These are phyloP conservation scores for Nannoperca obscura DNA, from an alignment of 2,797 vertebrate species.

Conservation along the genomic window DNA sequence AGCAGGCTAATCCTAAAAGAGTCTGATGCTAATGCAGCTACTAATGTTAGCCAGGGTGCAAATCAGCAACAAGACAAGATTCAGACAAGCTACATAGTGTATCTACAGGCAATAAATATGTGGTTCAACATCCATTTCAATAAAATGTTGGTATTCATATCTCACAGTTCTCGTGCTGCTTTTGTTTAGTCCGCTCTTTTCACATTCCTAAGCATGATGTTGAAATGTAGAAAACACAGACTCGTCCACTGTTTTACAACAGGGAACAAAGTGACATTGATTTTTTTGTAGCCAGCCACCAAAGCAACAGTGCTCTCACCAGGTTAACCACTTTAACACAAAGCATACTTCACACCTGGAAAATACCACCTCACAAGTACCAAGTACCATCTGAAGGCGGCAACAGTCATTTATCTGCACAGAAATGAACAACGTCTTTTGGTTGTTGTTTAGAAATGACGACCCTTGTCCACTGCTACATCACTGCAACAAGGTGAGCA, in stretches of 20 bases:
- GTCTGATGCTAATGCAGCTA: neutral
- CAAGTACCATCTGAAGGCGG: neutral
- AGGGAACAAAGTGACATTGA: neutral
- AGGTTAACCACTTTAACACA: neutral
- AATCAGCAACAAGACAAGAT: neutral
- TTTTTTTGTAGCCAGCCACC: neutral
- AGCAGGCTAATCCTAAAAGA: neutral
- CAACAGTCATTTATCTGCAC: too few relatives aligned
- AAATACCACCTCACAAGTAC: neutral
- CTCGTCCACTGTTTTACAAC: neutral
- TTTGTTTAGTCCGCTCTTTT: neutral
- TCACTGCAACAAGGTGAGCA: neutral
- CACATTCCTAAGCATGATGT: neutral
- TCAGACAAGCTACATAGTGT: neutral
- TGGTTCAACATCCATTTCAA: neutral
- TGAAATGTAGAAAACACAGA: neutral
- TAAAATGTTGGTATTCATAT: neutral
- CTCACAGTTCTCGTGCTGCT: neutral
- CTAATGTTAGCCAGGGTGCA: neutral
- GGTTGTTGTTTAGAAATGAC: neutral
- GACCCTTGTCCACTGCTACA: neutral
- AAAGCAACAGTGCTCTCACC: neutral
- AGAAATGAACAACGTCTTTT: too few relatives aligned
- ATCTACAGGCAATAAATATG: neutral
- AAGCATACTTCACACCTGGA: neutral